Conservation (phyloP, 2,888 invertebrate species). For the Pyrgus malvae region DNA sequence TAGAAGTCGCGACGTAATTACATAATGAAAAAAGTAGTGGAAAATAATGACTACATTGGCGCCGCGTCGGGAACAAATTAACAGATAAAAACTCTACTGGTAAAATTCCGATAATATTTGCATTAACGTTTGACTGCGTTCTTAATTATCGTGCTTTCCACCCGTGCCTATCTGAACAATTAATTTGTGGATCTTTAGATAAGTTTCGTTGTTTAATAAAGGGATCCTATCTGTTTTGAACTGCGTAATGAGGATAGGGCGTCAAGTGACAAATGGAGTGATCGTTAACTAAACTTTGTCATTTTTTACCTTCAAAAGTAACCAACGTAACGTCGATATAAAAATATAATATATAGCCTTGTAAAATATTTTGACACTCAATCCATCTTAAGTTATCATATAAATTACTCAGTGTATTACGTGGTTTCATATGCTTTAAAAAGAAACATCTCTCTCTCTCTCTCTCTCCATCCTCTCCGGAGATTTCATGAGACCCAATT, state of each 20-base stretch:
- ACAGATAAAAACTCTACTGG: conserved; percentile 28
- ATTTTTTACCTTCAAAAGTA: background rate
- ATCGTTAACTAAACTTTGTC: background rate
- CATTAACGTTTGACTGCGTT: conserved; percentile 49
- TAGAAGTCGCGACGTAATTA: background rate
- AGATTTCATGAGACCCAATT: too few relatives aligned
- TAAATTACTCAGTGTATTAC: too few relatives aligned
- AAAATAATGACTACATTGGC: background rate
- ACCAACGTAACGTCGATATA: background rate
- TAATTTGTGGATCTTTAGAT: conserved; percentile 55
- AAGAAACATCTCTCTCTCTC: too few relatives aligned
- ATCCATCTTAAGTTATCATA: too few relatives aligned
- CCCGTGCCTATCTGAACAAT: conserved; percentile 50
- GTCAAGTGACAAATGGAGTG: conserved; percentile 9
- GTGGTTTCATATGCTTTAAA: too few relatives aligned
- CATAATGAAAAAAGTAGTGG: conserved; percentile 8
- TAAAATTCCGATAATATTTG: conserved; percentile 42
- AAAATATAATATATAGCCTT: background rate
- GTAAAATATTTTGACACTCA: too few relatives aligned
- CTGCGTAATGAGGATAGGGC: conserved; percentile 7
- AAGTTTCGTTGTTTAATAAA: conserved; percentile 37
- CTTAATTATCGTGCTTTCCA: conserved; percentile 56
- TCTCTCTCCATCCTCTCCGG: too few relatives aligned
- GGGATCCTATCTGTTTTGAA: conserved; percentile 1
- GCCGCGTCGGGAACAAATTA: conserved; percentile 28